phyloP scores from a whole-genome alignment of 2,113 vertebrate genomes.

The Psittacus erithacus region DNA sequence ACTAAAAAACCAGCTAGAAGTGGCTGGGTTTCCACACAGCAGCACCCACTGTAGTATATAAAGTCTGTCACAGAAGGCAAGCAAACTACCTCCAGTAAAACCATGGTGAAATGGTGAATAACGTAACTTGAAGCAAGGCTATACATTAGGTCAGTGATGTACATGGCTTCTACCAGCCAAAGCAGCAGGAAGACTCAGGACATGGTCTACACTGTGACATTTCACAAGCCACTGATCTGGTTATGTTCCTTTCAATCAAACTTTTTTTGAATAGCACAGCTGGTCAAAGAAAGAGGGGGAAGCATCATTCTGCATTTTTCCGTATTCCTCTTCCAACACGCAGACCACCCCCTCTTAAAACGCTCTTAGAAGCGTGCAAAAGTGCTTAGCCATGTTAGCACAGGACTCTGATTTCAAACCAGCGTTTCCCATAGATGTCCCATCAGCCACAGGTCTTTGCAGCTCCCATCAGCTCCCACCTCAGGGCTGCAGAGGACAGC shows the following conservation, averaged over 20 bases:
- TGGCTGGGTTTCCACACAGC: background rate
- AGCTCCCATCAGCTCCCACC: background rate
- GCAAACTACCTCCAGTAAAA: background rate
- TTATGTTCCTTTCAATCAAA: background rate
- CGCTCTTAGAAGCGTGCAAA: background rate
- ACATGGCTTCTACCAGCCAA: background rate
- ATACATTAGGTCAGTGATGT: background rate
- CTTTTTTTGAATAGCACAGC: background rate
- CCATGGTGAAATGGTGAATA: background rate
- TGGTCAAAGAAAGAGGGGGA: background rate
- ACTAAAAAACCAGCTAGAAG: background rate
- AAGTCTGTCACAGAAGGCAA: background rate
- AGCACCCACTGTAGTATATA: background rate
- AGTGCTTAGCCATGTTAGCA: background rate
- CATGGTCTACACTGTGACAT: background rate
- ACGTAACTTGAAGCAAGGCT: background rate
- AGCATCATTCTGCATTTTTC: background rate
- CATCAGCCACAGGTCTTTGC: background rate
- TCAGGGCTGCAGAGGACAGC: accelerated
- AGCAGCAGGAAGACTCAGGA: background rate
- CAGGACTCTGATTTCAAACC: background rate
- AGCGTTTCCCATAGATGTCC: background rate
- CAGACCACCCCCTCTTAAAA: background rate
- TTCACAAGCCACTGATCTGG: background rate
- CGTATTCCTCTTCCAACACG: background rate